Conservation (phyloP, 2,113 vertebrate genomes). For the Stercorarius parasiticus region DNA sequence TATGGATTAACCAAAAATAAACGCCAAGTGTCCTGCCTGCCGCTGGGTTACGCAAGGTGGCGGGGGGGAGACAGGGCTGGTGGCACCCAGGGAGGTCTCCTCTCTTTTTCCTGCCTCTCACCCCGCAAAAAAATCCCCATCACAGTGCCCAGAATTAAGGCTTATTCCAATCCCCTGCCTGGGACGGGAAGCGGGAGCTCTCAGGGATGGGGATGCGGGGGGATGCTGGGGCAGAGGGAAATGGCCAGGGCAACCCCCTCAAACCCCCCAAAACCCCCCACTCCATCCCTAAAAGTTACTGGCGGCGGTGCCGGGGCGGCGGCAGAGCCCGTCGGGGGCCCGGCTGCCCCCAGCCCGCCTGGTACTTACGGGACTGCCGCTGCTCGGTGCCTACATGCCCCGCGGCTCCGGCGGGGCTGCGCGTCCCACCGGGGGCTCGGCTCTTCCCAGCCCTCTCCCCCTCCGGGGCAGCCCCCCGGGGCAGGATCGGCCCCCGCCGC, state of each 20-base stretch:
- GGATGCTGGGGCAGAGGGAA: background rate
- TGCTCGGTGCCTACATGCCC: constrained; percentile 28
- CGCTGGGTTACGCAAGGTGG: constrained; percentile 65
- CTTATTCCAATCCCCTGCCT: background rate
- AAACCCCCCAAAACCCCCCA: background rate
- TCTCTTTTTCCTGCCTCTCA: background rate
- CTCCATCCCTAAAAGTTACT: background rate
- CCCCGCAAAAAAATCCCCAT: rapidly evolving
- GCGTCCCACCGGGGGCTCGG: background rate
- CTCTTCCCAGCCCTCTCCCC: background rate
- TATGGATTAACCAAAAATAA: constrained; percentile 62
- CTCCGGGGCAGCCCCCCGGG: background rate
- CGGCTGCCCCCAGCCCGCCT: background rate
- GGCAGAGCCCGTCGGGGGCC: background rate
- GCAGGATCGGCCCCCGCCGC: background rate
- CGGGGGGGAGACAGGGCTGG: background rate
- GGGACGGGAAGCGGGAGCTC: background rate
- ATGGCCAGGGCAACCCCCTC: background rate
- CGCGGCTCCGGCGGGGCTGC: background rate
- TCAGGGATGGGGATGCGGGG: background rate
- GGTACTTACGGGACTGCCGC: constrained; percentile 42
- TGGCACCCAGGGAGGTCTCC: background rate
- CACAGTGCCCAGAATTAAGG: background rate
- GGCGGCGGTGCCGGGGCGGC: background rate
- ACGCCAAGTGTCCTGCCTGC: constrained; percentile 36